phyloP scores from a whole-genome alignment of 2,797 vertebrate species.

The Phyllotis vaccarum region DNA sequence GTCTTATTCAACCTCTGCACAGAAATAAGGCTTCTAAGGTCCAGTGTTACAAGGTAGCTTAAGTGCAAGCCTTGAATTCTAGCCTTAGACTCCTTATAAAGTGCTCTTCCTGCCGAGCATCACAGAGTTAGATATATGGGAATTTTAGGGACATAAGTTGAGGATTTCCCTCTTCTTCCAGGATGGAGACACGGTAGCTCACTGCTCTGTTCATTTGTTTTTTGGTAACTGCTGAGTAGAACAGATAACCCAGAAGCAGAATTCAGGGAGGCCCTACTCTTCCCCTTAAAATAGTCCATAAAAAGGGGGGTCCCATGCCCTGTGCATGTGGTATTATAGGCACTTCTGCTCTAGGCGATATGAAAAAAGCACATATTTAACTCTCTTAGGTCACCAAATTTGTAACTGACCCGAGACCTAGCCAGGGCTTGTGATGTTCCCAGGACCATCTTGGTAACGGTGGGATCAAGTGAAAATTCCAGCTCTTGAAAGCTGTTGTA shows the following conservation, averaged over 20 bases:
- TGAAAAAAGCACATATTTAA: neutral
- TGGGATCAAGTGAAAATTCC: neutral
- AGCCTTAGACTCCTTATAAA: neutral
- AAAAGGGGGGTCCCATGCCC: neutral
- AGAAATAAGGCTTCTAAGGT: neutral
- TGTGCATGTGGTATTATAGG: neutral
- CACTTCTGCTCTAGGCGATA: neutral
- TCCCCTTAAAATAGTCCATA: neutral
- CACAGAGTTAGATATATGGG: neutral
- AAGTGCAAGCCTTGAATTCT: neutral
- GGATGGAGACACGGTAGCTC: neutral
- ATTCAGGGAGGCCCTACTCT: neutral
- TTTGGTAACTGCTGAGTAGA: neutral
- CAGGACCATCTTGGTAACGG: too few species aligned
- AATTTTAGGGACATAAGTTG: neutral
- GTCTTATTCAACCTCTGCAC: neutral
- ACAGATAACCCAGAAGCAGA: neutral
- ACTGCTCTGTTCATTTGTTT: neutral
- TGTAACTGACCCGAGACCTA: neutral
- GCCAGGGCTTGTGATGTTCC: neutral
- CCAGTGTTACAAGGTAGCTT: neutral
- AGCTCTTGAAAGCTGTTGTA: neutral
- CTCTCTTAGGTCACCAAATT: neutral
- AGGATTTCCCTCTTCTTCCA: neutral
- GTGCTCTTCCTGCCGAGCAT: neutral